Percentiles rank a stretch among this genome's conserved stretches.
These are phyloP conservation scores for Plutella xylostella DNA, from an alignment of 2,888 invertebrate species.

Conservation along the genomic window DNA sequence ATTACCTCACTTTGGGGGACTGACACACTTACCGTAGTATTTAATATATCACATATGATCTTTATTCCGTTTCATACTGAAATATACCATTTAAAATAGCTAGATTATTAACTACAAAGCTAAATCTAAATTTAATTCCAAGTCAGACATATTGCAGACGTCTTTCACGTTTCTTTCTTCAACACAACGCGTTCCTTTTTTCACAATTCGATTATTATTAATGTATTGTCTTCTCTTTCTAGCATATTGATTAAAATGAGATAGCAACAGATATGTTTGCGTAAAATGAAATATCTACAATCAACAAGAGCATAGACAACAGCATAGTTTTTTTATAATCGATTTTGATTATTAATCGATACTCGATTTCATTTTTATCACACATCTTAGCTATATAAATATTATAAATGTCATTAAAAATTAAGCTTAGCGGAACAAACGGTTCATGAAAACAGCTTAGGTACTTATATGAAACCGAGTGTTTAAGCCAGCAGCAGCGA, in stretches of 20 bases:
- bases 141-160: constrained; percentile 71
- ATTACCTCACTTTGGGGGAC: constrained; percentile 30
- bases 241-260: no score
- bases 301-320: no score
- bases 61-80: constrained; percentile 42
- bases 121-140: constrained; percentile 68
- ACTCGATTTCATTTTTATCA: no score
- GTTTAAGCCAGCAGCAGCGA: no score
- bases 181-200: no score
- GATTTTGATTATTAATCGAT: not conserved
- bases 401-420: no score
- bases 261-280: constrained; percentile 21
- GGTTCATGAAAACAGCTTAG: no score
- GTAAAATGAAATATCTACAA: constrained; percentile 31
- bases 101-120: constrained; percentile 32
- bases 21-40: constrained; percentile 40
- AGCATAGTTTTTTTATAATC: not conserved
- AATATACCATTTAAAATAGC: constrained; percentile 34
- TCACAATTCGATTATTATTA: no score
- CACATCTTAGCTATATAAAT: no score
- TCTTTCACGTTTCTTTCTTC: constrained; percentile 27
- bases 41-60: constrained; percentile 47
- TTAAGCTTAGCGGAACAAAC: no score
- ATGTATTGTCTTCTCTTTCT: no score
- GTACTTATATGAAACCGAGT: no score